Percentiles rank a stretch among this genome's conserved stretches.
These are phyloP conservation scores for Muntiacus reevesi DNA, from an alignment of 2,113 vertebrate genomes.

Conservation along the genomic window DNA sequence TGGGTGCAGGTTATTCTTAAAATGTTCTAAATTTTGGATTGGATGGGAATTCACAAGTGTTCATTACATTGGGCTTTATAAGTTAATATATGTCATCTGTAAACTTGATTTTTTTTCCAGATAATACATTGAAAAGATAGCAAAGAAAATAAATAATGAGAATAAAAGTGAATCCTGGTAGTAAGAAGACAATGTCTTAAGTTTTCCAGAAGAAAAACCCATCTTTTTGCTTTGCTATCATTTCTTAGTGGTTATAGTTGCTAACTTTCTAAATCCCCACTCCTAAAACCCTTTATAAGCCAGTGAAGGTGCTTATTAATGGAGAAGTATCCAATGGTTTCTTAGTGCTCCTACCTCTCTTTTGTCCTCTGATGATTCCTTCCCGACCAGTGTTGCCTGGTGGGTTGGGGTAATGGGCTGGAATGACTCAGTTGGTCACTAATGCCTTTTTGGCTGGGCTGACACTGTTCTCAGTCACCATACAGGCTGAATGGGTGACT, in stretches of 20 bases:
- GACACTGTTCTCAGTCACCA: background rate
- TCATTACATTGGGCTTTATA: background rate
- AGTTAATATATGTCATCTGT: background rate
- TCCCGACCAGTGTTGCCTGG: fast-evolving
- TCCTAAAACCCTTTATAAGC: background rate
- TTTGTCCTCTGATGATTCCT: background rate
- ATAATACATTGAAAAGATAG: background rate
- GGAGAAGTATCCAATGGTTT: background rate
- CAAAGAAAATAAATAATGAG: background rate
- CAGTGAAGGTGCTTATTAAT: background rate
- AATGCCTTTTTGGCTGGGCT: background rate
- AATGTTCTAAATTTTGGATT: background rate
- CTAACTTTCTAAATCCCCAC: background rate
- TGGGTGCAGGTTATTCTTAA: background rate
- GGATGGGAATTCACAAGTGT: background rate
- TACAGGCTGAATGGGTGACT: background rate
- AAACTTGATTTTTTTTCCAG: background rate
- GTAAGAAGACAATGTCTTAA: background rate
- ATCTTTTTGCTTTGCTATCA: background rate
- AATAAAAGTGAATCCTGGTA: background rate
- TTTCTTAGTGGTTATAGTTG: background rate
- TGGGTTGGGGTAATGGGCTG: background rate
- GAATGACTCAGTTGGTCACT: conserved; percentile 14
- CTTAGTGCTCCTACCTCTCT: background rate
- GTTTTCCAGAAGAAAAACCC: background rate